Base-by-base conservation (phyloP, 1,140 invertebrate genomes). In the Conus betulinus region DNA sequence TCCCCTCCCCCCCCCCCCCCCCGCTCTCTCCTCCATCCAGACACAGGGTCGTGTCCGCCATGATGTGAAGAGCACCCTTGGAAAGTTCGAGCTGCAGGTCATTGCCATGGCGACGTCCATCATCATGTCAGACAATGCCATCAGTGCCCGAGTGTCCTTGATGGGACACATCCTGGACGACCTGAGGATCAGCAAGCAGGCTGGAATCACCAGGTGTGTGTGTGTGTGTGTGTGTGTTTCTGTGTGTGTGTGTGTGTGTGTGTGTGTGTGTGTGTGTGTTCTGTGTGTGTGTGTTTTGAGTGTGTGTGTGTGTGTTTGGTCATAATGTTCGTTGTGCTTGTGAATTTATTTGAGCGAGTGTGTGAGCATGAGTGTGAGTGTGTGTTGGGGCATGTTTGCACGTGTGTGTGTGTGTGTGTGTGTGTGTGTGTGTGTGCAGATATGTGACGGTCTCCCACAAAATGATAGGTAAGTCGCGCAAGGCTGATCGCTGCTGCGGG, bases 111-210 rank as follows among this genome's bases (percentile, higher is more conserved):
- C 97, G 93, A 97, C 97, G 10, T 96, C 97, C 85, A 97, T 98
- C 85, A 97, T 98, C 95, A 96, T 97, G 90, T 97, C 96, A 0
- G 97, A 98, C 94, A 96, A 96, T 76, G 97, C 97, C 0, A 95
- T 98, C 88, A 96, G 96, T 55, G 97, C 97, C 0, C 97, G 97
- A 8, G 95, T 98, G 53, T 95, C 97, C 8, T 95, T 99, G 0
- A 97, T 97, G n/a, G 89, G 97, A 98, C 95, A 97, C 97, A 96
- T 97, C 15, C 93, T 98, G 52, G 97, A 98, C 91, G 98, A 99
- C 94, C 97, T 96, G 5, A 95, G 98, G 39, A 63, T 88, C 67
- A 89, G 89, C 83, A 92, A 91, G 85, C 23, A 88, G 67, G 87
- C 88, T 51, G 92, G 94, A 78, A 91, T 95, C 67, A 94, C 92